Evolutionary conservation across 2,797 vertebrate genomes (phyloP), one percentile per base, ranked within the genome.

Genomic region (Labroides dimidiatus): DNA sequence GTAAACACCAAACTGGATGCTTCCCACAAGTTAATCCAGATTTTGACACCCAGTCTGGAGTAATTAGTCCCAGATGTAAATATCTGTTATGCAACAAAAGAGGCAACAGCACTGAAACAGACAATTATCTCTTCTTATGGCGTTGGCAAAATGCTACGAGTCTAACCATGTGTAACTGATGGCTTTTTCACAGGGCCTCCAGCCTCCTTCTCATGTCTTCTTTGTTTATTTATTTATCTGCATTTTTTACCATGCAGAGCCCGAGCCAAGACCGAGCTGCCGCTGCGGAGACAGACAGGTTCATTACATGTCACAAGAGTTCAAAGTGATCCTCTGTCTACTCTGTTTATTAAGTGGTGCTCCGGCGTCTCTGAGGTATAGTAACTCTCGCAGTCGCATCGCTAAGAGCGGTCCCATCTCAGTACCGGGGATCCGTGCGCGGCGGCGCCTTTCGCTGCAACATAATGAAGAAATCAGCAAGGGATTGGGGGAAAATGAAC

Each of bases 31-130:
- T 86, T 87, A 80, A 85, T 88, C 80, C 84, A 49, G 23, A 82
- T 74, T 72, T 41, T 87, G 85, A 87, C 82, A 90, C 82, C 69
- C 70, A 72, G 78, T 63, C 79, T 76, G 75, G 79, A 80, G 80
- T 92, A 91, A 92, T 92, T 91, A 91, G 86, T 92, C 89, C 90
- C 92, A 77, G 84, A 89, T 90, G 89, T 89, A 89, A 91, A 91
- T 88, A 87, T 89, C 79, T 79, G 86, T 85, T 85, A 85, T 73
- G 84, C 85, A 89, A 89, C 87, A 87, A 88, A 87, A 90, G 88
- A 69, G 68, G 80, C 85, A 85, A 79, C 84, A 23, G 77, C 87
- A 75, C 77, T 48, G 81, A 84, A 89, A 89, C 80, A 84, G 87
- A 89, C 91, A 90, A 91, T 92, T 90, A 91, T 91, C 89, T 83